Percentiles rank a stretch among this genome's conserved stretches.
phyloP scores from a whole-genome alignment of 2,888 invertebrate species.

The Bugulina stolonifera region DNA sequence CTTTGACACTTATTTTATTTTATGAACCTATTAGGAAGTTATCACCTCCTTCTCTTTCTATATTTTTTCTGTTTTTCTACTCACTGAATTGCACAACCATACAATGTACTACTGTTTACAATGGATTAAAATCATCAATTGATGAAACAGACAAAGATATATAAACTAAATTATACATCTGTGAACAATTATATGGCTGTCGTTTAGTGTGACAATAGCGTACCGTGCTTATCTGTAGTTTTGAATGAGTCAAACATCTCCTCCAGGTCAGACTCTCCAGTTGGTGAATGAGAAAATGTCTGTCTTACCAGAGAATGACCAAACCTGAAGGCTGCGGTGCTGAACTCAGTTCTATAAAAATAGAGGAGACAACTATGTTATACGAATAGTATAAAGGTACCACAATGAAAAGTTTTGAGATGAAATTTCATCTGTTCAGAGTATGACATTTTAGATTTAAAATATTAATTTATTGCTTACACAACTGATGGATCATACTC shows the following conservation, averaged over 20 bases:
- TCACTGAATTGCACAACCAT: too few species aligned
- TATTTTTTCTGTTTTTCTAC: too few species aligned
- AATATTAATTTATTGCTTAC: constrained; percentile 9
- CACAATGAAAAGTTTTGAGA: too few species aligned
- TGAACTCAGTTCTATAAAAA: constrained; percentile 24
- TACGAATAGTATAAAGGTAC: too few species aligned
- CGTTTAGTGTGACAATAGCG: not conserved
- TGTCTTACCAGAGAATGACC: constrained; percentile 25
- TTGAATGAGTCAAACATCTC: constrained; percentile 14
- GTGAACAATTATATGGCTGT: not conserved
- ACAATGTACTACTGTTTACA: too few species aligned
- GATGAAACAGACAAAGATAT: not conserved
- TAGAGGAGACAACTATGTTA: too few species aligned
- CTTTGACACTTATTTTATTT: too few species aligned
- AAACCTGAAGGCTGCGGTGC: constrained; percentile 21
- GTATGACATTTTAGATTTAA: too few species aligned
- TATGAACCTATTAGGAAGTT: too few species aligned
- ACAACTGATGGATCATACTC: not conserved
- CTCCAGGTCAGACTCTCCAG: not conserved
- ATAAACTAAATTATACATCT: not conserved
- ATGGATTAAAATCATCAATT: too few species aligned
- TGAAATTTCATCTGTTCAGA: too few species aligned
- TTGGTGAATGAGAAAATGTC: constrained; percentile 3
- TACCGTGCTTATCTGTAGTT: not conserved
- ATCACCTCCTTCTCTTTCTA: too few species aligned